Base-by-base conservation (phyloP, 2,113 vertebrate species). In the Salvator merianae region DNA sequence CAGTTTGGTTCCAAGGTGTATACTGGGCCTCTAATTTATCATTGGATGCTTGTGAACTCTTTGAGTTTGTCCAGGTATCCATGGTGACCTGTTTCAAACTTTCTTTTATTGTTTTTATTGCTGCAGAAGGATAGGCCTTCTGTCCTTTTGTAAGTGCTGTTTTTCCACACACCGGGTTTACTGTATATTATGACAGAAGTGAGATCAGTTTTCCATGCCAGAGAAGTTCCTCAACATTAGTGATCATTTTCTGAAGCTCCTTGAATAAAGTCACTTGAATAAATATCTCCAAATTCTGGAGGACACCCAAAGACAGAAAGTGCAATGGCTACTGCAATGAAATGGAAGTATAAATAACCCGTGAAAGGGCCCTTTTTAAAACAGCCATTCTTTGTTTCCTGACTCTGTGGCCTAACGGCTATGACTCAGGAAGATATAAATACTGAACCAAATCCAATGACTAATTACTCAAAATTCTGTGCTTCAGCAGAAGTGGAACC, bases 391-490 rank as follows among this genome's bases (percentile, higher is more conserved):
- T 94, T 95, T 96, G 95, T 94, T 94, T 95, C 91, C 93, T 93
- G 94, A 94, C 88, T 95, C 93, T 96, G 94, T 95, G 96, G 95
- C 94, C 94, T 95, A 96, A 97, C 94, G 93, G 96, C 93, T 95
- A 87, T 85, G 91, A 92, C 90, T 91, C 91, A 93, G 88, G 91
- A 83, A 90, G 91, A 94, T 95, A 95, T 92, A 95, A 95, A 94
- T 94, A 94, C 90, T 90, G 91, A 92, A 90, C 93, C 93, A 93
- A 86, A 85, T 91, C 93, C 94, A 94, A 80, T 96, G 95, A 96
- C 94, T 95, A 94, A 95, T 95, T 93, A 89, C 94, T 93, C 90
- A 94, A 93, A 94, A 95, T 91, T 95, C 86, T 94, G 91, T 92
- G 92, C 91, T 92, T 96, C 94, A 95, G 96, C 96, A 96, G 91